Conservation (phyloP, 1,140 invertebrate genomes). For the Trachymyrmex septentrionalis region DNA sequence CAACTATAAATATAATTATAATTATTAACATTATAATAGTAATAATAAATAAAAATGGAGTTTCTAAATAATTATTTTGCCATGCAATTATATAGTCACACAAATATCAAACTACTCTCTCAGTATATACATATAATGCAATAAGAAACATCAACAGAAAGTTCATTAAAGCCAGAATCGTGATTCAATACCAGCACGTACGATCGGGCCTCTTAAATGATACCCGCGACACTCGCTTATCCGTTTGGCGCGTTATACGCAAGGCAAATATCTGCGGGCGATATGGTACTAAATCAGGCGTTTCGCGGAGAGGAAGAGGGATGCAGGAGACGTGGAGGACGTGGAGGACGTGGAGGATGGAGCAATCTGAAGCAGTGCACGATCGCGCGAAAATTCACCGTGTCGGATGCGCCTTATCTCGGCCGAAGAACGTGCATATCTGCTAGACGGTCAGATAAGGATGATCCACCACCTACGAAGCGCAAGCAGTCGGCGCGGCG, state of each 20-base stretch:
- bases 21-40: no score
- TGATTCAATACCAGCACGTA: conserved; percentile 23
- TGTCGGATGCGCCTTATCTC: conserved; percentile 68
- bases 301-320: background rate
- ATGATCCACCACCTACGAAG: conserved; percentile 58
- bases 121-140: no score
- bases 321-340: background rate
- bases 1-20: no score
- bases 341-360: conserved; percentile 36
- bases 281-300: conserved; percentile 48
- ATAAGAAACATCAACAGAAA: background rate
- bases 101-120: no score
- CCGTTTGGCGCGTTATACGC: conserved; percentile 34
- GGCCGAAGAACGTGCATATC: conserved; percentile 62
- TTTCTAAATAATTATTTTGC: no score
- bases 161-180: conserved; percentile 1
- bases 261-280: conserved; percentile 58
- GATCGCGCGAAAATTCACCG: conserved; percentile 68
- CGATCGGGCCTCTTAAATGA: conserved; percentile 49
- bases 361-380: conserved; percentile 46
- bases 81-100: no score
- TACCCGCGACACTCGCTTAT: conserved; percentile 44
- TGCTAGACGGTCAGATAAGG: conserved; percentile 57
- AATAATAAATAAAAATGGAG: no score
- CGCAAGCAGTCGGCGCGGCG: conserved; percentile 53